phyloP scores from a whole-genome alignment of 2,888 invertebrate species.

The Strigamia transsilvanica region DNA sequence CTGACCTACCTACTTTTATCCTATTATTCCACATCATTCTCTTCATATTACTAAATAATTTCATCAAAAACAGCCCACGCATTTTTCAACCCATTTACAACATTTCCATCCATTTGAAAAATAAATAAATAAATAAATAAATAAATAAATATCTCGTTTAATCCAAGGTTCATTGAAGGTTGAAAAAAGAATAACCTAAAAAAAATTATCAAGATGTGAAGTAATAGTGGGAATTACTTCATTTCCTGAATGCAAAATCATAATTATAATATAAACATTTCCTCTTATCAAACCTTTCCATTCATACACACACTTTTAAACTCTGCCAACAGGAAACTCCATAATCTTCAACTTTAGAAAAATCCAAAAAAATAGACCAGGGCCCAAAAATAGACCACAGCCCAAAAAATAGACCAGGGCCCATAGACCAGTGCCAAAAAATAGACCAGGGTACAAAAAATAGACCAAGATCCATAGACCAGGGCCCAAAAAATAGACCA shows the following conservation, averaged over 20 bases:
- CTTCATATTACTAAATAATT: background rate
- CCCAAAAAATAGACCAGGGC: too few relatives aligned
- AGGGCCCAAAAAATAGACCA: too few relatives aligned
- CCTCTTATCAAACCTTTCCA: background rate
- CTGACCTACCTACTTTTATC: conserved; percentile 41
- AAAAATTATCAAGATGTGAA: background rate
- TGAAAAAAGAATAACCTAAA: background rate
- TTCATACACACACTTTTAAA: background rate
- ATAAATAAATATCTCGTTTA: too few relatives aligned
- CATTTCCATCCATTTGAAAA: too few relatives aligned
- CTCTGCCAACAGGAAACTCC: too few relatives aligned
- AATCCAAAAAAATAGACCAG: too few relatives aligned
- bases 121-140: too few relatives aligned
- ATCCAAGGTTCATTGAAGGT: background rate
- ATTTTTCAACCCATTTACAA: background rate
- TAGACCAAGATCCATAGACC: too few relatives aligned
- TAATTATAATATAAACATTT: background rate
- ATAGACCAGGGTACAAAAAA: too few relatives aligned
- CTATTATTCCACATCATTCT: conserved; percentile 37
- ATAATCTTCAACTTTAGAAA: too few relatives aligned
- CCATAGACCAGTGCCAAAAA: too few relatives aligned
- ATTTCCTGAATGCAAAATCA: conserved; percentile 6
- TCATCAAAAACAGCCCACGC: background rate
- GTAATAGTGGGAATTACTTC: background rate
- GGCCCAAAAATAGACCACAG: too few relatives aligned